A percentile compares a stretch with the other conserved stretches of the same genome.
These are phyloP conservation scores for Plagodis dolabraria DNA, from an alignment of 2,888 invertebrate species.

Conservation along the genomic window DNA sequence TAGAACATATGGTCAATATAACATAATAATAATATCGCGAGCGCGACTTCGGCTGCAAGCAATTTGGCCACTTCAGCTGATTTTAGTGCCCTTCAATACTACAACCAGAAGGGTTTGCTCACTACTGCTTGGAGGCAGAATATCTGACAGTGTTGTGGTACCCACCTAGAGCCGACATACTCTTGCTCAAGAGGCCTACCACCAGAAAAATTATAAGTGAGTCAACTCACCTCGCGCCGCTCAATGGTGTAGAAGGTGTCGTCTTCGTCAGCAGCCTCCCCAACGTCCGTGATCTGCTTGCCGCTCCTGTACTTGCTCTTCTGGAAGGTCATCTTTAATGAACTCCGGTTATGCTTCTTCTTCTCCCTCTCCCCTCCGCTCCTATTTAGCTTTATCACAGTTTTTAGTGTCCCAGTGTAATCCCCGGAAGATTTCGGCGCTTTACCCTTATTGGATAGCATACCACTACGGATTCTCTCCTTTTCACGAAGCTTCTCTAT, in stretches of 20 bases:
- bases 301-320: conserved; percentile 87
- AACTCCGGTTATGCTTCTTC: conserved; percentile 87
- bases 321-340: conserved; percentile 92
- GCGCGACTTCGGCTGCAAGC: too few relatives aligned
- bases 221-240: conserved; percentile 78
- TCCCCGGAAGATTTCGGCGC: conserved; percentile 71
- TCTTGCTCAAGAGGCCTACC: not conserved
- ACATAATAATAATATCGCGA: too few relatives aligned
- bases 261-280: conserved; percentile 68
- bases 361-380: conserved; percentile 74
- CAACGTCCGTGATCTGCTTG: conserved; percentile 76
- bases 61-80: too few relatives aligned
- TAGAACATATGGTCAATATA: too few relatives aligned
- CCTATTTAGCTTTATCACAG: conserved; percentile 91
- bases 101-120: too few relatives aligned
- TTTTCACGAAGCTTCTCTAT: conserved; percentile 83
- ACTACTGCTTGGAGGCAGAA: too few relatives aligned
- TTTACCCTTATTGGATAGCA: conserved; percentile 61
- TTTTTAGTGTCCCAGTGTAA: conserved; percentile 93
- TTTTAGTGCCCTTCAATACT: too few relatives aligned
- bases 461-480: conserved; percentile 63
- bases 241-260: conserved; percentile 88
- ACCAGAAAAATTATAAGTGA: not conserved
- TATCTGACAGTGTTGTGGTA: too few relatives aligned
- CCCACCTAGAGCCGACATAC: too few relatives aligned